Evolutionary conservation across 23 tunicate genomes (phyloP).

Genomic region (Phallusia fumigata): DNA sequence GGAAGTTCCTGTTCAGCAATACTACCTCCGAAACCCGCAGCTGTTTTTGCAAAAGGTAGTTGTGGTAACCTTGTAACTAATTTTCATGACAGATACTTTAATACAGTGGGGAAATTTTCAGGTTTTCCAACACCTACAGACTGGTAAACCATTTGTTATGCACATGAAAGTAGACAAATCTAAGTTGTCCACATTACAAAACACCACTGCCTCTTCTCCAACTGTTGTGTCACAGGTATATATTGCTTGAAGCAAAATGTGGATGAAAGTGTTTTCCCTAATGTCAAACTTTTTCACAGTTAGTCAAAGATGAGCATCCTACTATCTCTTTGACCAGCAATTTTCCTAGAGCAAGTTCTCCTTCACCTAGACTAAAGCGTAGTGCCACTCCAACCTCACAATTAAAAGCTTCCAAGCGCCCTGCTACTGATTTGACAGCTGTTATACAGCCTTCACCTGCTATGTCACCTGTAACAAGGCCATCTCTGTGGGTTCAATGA

Average conservation of each 20-base stretch:
- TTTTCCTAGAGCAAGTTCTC: not conserved
- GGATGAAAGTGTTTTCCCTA: not conserved
- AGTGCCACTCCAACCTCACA: constrained; percentile 15
- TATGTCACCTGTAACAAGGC: constrained; percentile 16
- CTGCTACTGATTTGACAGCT: constrained; percentile 4
- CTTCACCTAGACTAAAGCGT: constrained; percentile 4
- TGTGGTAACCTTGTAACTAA: not conserved
- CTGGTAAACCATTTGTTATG: constrained; percentile 68
- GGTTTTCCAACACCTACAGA: constrained; percentile 69
- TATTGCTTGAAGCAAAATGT: not conserved
- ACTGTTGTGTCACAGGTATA: not conserved
- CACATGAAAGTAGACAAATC: constrained; percentile 44
- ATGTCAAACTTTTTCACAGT: too few relatives aligned
- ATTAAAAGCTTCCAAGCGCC: constrained; percentile 27
- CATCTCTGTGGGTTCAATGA: not conserved
- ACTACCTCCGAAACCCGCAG: constrained; percentile 81
- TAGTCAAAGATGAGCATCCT: constrained; percentile 13
- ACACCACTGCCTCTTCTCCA: not conserved
- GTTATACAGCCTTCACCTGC: not conserved
- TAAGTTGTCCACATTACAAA: not conserved
- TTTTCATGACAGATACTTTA: not conserved
- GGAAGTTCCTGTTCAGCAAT: constrained; percentile 76
- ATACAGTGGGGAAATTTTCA: not conserved
- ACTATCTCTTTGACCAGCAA: constrained; percentile 22
- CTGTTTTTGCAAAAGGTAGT: constrained; percentile 71